Conservation (phyloP, 2,113 vertebrate genomes). For the Sigmodon hispidus region DNA sequence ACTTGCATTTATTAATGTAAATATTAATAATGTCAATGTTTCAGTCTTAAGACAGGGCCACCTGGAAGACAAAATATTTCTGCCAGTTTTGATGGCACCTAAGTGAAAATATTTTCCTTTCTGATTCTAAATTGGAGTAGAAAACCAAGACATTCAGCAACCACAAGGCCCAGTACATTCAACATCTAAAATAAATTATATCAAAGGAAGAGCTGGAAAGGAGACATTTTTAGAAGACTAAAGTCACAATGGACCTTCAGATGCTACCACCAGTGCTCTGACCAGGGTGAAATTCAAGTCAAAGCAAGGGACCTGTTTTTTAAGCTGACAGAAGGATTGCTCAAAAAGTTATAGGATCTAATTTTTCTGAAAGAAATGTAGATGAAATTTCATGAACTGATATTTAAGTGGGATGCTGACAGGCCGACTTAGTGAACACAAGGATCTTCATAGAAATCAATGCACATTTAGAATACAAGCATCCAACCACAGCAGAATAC, state of each 20-base stretch:
- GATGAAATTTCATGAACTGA: background rate
- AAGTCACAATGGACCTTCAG: background rate
- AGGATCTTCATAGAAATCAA: constrained; percentile 9
- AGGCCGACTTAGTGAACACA: constrained; percentile 5
- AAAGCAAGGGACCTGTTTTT: constrained; percentile 33
- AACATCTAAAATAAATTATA: background rate
- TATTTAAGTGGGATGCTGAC: constrained; percentile 28
- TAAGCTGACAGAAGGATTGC: background rate
- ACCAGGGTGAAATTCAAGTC: constrained; percentile 9
- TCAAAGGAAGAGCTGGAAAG: background rate
- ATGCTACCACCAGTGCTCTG: background rate
- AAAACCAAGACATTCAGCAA: constrained; percentile 50
- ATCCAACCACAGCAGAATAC: constrained; percentile 19
- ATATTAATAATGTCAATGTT: constrained; percentile 30
- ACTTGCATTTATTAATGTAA: background rate
- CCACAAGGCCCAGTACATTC: background rate
- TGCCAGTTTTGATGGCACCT: constrained; percentile 9
- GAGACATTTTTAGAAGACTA: constrained; percentile 33
- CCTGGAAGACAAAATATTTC: background rate
- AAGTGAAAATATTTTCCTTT: constrained; percentile 21
- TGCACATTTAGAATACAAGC: background rate
- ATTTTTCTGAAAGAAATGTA: constrained; percentile 49
- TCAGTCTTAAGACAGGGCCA: constrained; percentile 13
- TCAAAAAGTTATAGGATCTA: background rate
- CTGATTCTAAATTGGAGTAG: constrained; percentile 31